A percentile compares a stretch with the other conserved stretches of the same genome.
Evolutionary conservation across 1,140 invertebrate genomes (phyloP).

Genomic region (Wiebesia pumilae): DNA sequence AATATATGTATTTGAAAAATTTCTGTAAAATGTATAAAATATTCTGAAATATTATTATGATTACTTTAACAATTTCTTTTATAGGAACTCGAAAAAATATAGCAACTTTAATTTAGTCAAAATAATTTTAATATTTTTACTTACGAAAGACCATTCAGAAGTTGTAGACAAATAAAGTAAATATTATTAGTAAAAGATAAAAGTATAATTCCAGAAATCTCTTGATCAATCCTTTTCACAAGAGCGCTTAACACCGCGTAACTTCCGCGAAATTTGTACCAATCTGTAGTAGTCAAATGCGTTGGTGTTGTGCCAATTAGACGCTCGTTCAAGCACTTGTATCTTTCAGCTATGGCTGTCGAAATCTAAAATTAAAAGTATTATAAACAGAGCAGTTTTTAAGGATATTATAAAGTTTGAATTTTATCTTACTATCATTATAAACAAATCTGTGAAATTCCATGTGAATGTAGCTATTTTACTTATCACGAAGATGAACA

Average conservation of each 20-base stretch:
- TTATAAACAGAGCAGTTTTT: no score
- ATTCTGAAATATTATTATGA: not conserved
- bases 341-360: conserved; percentile 70
- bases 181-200: conserved; percentile 82
- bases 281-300: conserved; percentile 64
- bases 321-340: conserved; percentile 65
- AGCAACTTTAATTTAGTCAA: not conserved
- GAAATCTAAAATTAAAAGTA: conserved; percentile 60
- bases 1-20: not conserved
- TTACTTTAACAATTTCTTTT: not conserved
- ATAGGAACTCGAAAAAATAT: not conserved
- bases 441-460: conserved; percentile 81
- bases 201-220: conserved; percentile 78
- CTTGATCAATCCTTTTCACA: conserved; percentile 76
- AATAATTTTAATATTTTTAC: conserved; percentile 40
- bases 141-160: conserved; percentile 83
- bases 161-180: conserved; percentile 83
- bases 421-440: conserved; percentile 76
- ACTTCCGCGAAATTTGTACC: conserved; percentile 77
- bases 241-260: conserved; percentile 78
- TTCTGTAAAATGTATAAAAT: not conserved
- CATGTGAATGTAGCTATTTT: conserved; percentile 81
- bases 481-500: conserved; percentile 74
- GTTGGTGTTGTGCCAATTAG: conserved; percentile 51
- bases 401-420: not conserved